Percentiles rank a stretch among this genome's conserved stretches.
phyloP scores from a whole-genome alignment of 1,140 invertebrate species.

The Philopotamus ludificatus region DNA sequence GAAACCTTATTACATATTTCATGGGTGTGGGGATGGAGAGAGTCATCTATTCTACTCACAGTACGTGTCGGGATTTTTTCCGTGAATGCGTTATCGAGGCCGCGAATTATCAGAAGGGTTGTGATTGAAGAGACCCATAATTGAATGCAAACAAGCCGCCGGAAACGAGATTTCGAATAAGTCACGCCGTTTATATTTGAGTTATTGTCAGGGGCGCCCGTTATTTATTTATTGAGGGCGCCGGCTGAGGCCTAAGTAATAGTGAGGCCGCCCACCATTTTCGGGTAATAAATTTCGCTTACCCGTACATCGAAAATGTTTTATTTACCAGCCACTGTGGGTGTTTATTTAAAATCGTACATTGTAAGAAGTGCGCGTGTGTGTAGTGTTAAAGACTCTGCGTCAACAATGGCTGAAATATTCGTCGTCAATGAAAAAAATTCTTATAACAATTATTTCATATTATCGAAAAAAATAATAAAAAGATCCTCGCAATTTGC shows the following conservation, averaged over 20 bases:
- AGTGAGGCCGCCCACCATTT: background rate
- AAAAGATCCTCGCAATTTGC: too few species aligned
- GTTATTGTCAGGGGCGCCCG: constrained; percentile 14
- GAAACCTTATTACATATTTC: constrained; percentile 9
- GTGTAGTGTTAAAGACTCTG: too few species aligned
- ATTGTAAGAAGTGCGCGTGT: too few species aligned
- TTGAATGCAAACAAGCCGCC: constrained; percentile 23
- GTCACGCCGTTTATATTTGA: constrained; percentile 32
- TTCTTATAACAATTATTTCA: too few species aligned
- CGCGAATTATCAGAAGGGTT: constrained; percentile 1
- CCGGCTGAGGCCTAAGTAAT: background rate
- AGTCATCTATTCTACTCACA: background rate
- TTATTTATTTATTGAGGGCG: constrained; percentile 3
- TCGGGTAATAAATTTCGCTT: background rate
- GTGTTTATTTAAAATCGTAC: too few species aligned
- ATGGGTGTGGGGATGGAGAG: background rate
- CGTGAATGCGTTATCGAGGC: constrained; percentile 6
- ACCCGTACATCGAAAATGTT: background rate
- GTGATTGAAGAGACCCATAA: constrained; percentile 20
- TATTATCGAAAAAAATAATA: too few species aligned
- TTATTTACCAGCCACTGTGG: background rate
- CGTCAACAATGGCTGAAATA: too few species aligned
- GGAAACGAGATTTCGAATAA: constrained; percentile 28
- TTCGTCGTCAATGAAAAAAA: too few species aligned
- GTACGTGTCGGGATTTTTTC: constrained; percentile 28